Base-by-base conservation (phyloP, 2,888 invertebrate species). In the Papilio protenor region DNA sequence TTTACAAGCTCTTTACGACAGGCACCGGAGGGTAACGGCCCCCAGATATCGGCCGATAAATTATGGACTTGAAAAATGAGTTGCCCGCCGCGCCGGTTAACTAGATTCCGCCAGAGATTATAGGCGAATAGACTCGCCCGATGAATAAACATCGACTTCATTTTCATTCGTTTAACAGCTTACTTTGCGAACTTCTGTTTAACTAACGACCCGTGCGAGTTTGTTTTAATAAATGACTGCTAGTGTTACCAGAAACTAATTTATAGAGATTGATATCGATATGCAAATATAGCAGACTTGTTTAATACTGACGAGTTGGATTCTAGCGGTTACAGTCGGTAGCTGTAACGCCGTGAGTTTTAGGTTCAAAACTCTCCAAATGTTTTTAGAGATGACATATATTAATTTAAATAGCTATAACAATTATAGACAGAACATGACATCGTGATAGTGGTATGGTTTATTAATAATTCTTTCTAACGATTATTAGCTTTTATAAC, bases 1-100 rank as follows among this genome's bases (percentile, higher is more conserved):
- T 94, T 94, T 94, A 94, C 94, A 94, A 93, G 92, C 94, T 94
- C 94, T 93, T 94, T 94, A 94, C 89, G 88, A 90, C 88, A 88
- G 89, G 90, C 87, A 89, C 86, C 84, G 87, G 79, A 77, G 82
- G 89, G 87, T 88, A 90, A 92, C 89, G 88, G 90, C 90, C 90
- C 73, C 87, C 89, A 87, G 91, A 90, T 93, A 93, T 92, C 92
- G 90, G 89, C 90, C 86, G 91, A 92, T 92, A 90, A 93, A 92
- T 92, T 92, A 92, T 90, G 91, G 92, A 91, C 89, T 91, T 93
- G 91, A 93, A 93, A 92, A 93, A 93, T 93, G 90, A 91, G 90
- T 90, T 92, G 87, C 88, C 87, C 89, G 87, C 86, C 84, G 87
- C 89, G 87, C 86, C 84, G 87, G 84, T 87, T 89, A 75, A 72